Evolutionary conservation across 2,797 vertebrate species (phyloP), one percentile per base, ranked within the genome.

Genomic region (Denticeps clupeoides): DNA sequence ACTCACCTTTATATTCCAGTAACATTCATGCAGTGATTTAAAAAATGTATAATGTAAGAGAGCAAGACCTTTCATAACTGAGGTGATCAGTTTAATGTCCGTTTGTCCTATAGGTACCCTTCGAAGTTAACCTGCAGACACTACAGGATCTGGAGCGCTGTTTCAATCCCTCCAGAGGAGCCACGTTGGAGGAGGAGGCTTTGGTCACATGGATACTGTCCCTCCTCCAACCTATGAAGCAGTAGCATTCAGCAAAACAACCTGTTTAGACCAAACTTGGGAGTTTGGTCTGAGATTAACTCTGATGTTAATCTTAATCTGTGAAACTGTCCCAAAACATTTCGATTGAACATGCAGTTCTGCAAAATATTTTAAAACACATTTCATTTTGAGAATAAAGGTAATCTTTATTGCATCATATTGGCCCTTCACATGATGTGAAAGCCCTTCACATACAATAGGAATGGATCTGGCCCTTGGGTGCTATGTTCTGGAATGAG

Each of bases 161-260:
- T 60, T 88, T 91, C 68, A 80, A 88, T 75, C 80, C 75, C 47
- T 62, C 70, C 23, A 70, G 49, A 40, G 88, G 88, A 6, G 82
- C 76, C 49, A 56, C 51, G 47, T 9, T 87, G 63, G 58, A 67
- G 7, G 70, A 65, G 60, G 77, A 71, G 71, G 73, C 49, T 27
- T 68, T 89, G 33, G 78, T 79, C 42, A 53, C 50, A 1, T 90
- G 88, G 88, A 63, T 88, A 0, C 37, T 77, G 41, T 82, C 84
- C n/a, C 61, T 85, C 40, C 67, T 88, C 35, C 55, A 42, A 5
- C 51, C 16, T 10, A 38, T 9, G 9, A 23, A 62, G 45, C 19
- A n/a, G 1, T 40, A 25, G 8, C 11, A 33, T 31, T 4, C 27
- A 3, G 11, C 27, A 9, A 28, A 12, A 21, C 33, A 46, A 7